Evolutionary conservation across 2,797 vertebrate genomes (phyloP).

Genomic region (Hirundo rustica): DNA sequence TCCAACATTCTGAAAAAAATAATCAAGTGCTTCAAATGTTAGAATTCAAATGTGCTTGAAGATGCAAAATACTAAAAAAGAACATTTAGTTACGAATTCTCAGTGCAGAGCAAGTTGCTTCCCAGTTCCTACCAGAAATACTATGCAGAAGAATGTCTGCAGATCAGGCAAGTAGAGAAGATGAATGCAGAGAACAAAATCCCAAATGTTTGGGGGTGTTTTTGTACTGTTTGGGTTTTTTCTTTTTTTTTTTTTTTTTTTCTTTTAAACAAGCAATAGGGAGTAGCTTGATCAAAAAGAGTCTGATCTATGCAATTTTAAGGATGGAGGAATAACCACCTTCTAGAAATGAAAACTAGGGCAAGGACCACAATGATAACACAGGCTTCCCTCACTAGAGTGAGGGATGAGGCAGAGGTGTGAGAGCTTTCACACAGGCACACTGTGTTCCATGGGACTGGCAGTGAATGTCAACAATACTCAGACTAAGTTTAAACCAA

Average conservation of each 20-base stretch:
- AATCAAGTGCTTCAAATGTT: neutral
- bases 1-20: slow-evolving; percentile 8
- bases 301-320: neutral
- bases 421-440: neutral
- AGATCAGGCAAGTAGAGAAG: neutral
- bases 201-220: neutral
- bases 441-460: neutral
- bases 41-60: slow-evolving; percentile 21
- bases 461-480: neutral
- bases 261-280: neutral
- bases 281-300: neutral
- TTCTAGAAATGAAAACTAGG: neutral
- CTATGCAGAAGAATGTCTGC: neutral
- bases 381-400: neutral
- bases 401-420: neutral
- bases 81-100: neutral
- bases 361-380: neutral
- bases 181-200: neutral
- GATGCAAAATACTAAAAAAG: neutral
- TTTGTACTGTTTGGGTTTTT: neutral
- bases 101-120: neutral
- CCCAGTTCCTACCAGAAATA: neutral
- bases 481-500: neutral
- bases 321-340: neutral
- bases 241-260: too few relatives aligned